Evolutionary conservation across 2,113 vertebrate species (phyloP), one percentile per base, ranked within the genome.

Genomic region (Daboia siamensis): DNA sequence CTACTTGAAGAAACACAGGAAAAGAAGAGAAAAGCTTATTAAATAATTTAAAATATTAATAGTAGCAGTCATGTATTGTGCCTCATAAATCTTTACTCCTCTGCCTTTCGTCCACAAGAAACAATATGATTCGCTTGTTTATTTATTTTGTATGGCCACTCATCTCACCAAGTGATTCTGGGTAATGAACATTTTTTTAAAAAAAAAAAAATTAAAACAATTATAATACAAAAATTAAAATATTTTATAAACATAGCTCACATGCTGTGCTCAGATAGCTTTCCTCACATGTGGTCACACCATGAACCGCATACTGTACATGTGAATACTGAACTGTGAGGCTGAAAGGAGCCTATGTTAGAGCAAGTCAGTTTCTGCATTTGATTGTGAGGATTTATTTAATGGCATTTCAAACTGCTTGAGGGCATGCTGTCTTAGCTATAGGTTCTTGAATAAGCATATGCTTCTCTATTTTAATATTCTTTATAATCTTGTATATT

Each of bases 351-450:
- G 1, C 5, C n/a, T 52, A 24, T 86, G 13, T 90, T 85, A 86
- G 46, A 90, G 74, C n/a, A 3, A 61, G 44, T 1, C 51, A 23
- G 46, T 85, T 59, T 85, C 87, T 56, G 64, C 69, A 89, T 89
- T 89, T 86, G 89, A 89, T n/a, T 54, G 48, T 20, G 29, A n/a
- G 54, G 6, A n/a, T 39, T 57, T 52, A 12, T n/a, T 85, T 86
- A 89, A 56, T 11, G 61, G 87, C 46, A 2, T 86, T 61, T 59
- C 88, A 85, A 20, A 46, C 69, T 59, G 74, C 88, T 90, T 33
- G 23, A 93, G 80, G 88, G 88, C 54, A 89, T 93, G 88, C 56
- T 24, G 55, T 90, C 54, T 90, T 29, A 90, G 56, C 46, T 44
- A 61, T 90, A 86, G n/a, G 23, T 86, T 90, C 56, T 86, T 90